phyloP scores from a whole-genome alignment of 2,888 invertebrate species.

The Synergus laeviventris region DNA sequence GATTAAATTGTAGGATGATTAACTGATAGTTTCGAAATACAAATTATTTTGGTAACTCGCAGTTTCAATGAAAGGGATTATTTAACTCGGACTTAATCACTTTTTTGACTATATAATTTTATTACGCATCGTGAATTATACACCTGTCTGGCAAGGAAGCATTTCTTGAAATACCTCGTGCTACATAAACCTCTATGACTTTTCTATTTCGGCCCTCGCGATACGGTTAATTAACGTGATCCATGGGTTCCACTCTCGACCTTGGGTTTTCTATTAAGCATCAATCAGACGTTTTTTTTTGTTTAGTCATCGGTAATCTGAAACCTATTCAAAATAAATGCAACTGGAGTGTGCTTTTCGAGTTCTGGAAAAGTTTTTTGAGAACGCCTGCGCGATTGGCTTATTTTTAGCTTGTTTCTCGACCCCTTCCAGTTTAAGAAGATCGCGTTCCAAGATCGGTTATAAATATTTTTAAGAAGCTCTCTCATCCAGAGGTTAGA shows the following conservation, averaged over 20 bases:
- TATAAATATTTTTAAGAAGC: conserved; percentile 75
- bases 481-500: conserved; percentile 61
- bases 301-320: background rate
- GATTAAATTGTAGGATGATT: background rate
- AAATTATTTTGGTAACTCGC: background rate
- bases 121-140: conserved; percentile 4
- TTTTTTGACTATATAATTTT: conserved; percentile 22
- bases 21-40: background rate
- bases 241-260: background rate
- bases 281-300: background rate
- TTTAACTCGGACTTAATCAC: background rate
- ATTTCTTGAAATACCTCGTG: conserved; percentile 23
- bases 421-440: conserved; percentile 50
- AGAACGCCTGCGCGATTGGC: conserved; percentile 49
- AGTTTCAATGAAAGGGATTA: background rate
- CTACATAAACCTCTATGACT: conserved; percentile 20
- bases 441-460: conserved; percentile 66
- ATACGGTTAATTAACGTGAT: background rate
- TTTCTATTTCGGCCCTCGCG: conserved; percentile 14
- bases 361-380: conserved; percentile 50
- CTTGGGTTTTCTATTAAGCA: background rate
- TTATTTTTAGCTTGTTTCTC: conserved; percentile 61
- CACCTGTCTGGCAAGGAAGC: background rate
- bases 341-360: conserved; percentile 41
- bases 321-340: background rate